Evolutionary conservation across 2,888 invertebrate genomes (phyloP).

Genomic region (Caenorhabditis drosophilae): DNA sequence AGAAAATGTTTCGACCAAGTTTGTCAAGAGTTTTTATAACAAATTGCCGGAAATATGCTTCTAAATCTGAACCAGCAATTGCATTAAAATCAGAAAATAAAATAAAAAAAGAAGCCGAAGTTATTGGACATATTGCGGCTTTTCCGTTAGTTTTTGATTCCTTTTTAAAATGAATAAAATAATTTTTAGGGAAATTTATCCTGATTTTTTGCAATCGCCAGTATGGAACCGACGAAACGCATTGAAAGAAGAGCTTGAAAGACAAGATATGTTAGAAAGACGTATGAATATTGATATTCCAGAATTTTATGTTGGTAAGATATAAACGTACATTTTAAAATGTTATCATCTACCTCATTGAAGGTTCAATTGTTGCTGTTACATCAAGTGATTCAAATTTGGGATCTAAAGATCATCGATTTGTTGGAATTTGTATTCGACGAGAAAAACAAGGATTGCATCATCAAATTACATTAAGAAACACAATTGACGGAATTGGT

Average conservation of each 20-base stretch:
- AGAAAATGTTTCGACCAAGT: not conserved
- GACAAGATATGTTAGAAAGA: constrained; percentile 88
- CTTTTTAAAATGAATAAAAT: not conserved
- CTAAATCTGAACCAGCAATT: constrained; percentile 23
- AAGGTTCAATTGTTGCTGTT: constrained; percentile 67
- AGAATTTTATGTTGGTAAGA: constrained; percentile 91
- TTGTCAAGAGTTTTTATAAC: not conserved
- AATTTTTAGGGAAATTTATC: constrained; percentile 59
- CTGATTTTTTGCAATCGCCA: constrained; percentile 64
- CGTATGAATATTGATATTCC: constrained; percentile 85
- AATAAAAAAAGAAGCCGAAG: constrained; percentile 2
- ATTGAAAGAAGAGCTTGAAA: constrained; percentile 81
- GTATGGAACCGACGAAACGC: constrained; percentile 64
- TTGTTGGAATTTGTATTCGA: constrained; percentile 93
- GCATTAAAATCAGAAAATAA: constrained; percentile 2
- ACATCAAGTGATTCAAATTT: constrained; percentile 62
- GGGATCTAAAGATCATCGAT: constrained; percentile 75
- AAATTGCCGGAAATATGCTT: not conserved
- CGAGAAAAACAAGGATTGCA: constrained; percentile 82
- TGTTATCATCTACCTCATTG: no score
- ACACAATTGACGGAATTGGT: constrained; percentile 88
- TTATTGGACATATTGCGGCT: constrained; percentile 13
- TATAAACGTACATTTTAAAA: constrained; percentile 1
- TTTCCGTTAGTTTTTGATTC: constrained; percentile 19
- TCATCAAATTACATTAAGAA: constrained; percentile 85